phyloP scores from a whole-genome alignment of 2,888 invertebrate species.

The Allygus modestus region DNA sequence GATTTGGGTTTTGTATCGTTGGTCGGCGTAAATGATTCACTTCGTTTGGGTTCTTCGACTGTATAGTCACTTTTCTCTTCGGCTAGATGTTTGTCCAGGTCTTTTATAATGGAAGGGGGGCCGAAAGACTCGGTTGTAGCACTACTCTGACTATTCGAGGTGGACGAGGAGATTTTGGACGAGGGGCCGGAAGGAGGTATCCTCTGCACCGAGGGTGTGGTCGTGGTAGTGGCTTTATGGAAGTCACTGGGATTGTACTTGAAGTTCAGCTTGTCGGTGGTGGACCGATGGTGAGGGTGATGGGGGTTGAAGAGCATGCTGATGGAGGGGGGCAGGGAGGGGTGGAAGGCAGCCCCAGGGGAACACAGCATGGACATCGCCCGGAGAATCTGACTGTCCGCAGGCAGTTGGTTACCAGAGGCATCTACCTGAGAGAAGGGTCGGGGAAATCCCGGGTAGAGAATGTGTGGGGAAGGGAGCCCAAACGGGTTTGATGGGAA shows the following conservation, averaged over 20 bases:
- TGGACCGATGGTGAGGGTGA: constrained; percentile 66
- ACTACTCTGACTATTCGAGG: constrained; percentile 11
- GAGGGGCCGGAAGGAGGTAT: constrained; percentile 65
- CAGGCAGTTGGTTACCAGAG: constrained; percentile 28
- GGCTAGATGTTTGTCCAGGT: neutral
- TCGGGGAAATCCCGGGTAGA: constrained; percentile 68
- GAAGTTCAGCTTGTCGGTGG: constrained; percentile 59
- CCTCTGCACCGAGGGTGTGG: constrained; percentile 67
- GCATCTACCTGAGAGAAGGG: constrained; percentile 65
- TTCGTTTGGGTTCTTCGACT: neutral
- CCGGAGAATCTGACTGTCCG: constrained; percentile 68
- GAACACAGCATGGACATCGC: constrained; percentile 70
- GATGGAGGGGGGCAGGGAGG: constrained; percentile 69
- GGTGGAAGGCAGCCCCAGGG: constrained; percentile 68
- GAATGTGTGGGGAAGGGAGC: constrained; percentile 63
- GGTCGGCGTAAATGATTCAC: neutral
- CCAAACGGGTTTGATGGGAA: constrained; percentile 61
- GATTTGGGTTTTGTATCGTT: neutral
- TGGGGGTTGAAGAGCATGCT: constrained; percentile 71
- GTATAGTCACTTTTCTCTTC: neutral
- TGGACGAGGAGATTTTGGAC: constrained; percentile 27
- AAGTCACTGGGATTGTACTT: constrained; percentile 58
- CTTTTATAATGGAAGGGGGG: neutral
- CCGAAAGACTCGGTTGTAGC: neutral
- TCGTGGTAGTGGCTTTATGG: constrained; percentile 49